Base-by-base conservation (phyloP, 2,797 vertebrate species). In the Malurus splendens region DNA sequence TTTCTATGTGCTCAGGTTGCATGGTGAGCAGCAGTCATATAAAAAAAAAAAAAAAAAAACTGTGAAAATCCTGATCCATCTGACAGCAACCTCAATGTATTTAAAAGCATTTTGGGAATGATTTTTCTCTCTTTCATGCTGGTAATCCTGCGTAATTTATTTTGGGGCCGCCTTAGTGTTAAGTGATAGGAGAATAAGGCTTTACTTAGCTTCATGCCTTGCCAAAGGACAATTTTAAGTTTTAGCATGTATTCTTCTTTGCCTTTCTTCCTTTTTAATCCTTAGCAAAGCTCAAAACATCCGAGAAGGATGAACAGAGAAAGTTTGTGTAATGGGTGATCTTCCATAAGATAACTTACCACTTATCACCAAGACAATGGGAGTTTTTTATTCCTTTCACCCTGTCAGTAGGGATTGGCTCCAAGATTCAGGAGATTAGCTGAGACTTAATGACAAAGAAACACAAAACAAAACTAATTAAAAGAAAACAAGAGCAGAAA, bases 401-500 rank as follows among this genome's bases (percentile, higher is more conserved):
- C 41, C 75, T 92, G 82, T 93, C 93, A 87, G 77, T 85, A 92
- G 68, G 90, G 95, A 87, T 32, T 68, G 87, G 66, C 87, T 95
- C 79, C 86, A 76, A 94, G 88, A 93, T 66, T 38, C 4, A 3
- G 44, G 73, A 94, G 89, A 95, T 96, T 95, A 96, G 30, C 56
- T 3, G 33, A 86, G 84, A 54, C 91, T 96, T 93, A 75, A 47
- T 82, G 91, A 93, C 89, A 96, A 95, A 95, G 71, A 59, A 90
- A 91, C 51, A 91, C 76, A 94, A 95, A 91, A 78, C 33, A 90
- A 93, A 95, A 94, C 74, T 80, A 94, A 96, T 88, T 66, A 82
- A 94, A 96, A 94, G 81, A 95, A 96, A 96, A 94, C 81, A 95
- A 89, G 61, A 93, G 44, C 24, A 93, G 85, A 95, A 96, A 96